Base-by-base conservation (phyloP, 2,113 vertebrate genomes). In the Motacilla tschutschensis region DNA sequence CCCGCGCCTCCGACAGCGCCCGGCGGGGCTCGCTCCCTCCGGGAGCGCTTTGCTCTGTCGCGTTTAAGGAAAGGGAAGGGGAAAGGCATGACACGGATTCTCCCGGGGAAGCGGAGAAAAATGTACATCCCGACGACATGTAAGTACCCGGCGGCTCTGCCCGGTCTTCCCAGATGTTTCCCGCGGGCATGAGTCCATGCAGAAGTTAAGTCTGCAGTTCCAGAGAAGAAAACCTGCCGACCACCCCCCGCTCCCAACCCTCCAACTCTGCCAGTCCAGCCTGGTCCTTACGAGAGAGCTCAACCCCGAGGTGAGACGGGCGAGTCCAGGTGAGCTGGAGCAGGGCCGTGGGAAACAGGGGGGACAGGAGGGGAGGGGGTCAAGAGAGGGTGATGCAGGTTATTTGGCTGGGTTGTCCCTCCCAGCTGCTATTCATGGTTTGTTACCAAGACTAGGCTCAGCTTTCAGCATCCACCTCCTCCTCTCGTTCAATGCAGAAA, bases 141-240 rank as follows among this genome's bases (percentile, higher is more conserved):
- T 95, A 87, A 96, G 92, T 93, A 94, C 46, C 79, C n/a, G 83
- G 89, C 85, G 50, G 79, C 71, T 90, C 59, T 53, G 41, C 44
- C 59, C 26, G 53, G 55, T 51, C 70, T 83, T 62, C 46, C 77
- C 84, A 35, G 70, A 40, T 29, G 70, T 67, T 47, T 92, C 48
- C 89, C 63, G 48, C 41, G 70, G 53, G 85, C 71, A 4, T 50
- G 75, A 85, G 80, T 74, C 82, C 93, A 75, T 24, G 76, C 77
- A 90, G 90, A 96, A 95, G 92, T 96, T 93, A 73, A 85, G 58
- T 94, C 83, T 38, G 79, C 86, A 64, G 85, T 60, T 85, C 70
- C 92, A 54, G 15, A 71, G 72, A 60, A 85, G 36, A 57, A 85
- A 82, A 70, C 9, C 66, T 59, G 38, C 35, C 12, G 6, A 26